Conservation (phyloP, 2,113 vertebrate species). For the Chloropsis cyanopogon region DNA sequence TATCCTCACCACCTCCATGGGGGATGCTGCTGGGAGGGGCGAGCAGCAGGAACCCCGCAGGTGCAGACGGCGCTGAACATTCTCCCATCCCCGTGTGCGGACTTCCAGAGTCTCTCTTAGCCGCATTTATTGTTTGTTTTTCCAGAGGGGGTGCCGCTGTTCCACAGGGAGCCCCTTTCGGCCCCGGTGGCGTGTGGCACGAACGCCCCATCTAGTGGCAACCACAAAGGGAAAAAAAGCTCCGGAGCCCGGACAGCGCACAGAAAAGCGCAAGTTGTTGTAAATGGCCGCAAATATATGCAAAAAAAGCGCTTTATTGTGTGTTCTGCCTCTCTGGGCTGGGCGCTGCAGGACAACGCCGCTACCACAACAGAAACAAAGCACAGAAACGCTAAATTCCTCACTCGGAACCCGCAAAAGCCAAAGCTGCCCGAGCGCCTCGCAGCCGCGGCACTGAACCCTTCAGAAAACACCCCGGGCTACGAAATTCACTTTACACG, state of each 20-base stretch:
- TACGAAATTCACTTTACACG: accelerated
- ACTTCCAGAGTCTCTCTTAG: background rate
- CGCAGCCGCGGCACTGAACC: accelerated
- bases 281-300: accelerated
- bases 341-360: background rate
- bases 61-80: accelerated
- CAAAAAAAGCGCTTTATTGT: background rate
- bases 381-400: accelerated
- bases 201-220: background rate
- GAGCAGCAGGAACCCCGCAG: background rate
- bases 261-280: accelerated
- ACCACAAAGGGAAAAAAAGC: accelerated
- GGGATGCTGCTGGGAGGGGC: background rate
- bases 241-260: accelerated
- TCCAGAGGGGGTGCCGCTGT: accelerated
- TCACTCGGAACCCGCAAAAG: accelerated
- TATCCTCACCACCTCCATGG: accelerated
- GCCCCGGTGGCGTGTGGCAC: accelerated
- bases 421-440: accelerated
- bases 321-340: background rate
- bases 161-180: accelerated
- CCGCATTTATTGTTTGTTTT: accelerated
- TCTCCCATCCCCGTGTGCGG: background rate
- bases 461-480: background rate
- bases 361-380: background rate